phyloP scores from a whole-genome alignment of 2,888 invertebrate genomes.

The Ornithoptera alexandrae region DNA sequence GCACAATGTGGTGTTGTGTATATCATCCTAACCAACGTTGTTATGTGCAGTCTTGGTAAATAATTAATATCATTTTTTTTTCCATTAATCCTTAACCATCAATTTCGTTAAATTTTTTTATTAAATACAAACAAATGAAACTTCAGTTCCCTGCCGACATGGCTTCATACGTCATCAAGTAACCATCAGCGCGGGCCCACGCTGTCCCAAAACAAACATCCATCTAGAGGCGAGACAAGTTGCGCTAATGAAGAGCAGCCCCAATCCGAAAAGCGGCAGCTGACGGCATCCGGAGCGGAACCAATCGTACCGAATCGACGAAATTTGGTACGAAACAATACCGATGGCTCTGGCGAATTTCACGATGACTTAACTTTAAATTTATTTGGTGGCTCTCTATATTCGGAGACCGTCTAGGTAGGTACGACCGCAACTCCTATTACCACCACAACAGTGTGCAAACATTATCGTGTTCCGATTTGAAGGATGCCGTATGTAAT shows the following conservation, averaged over 20 bases:
- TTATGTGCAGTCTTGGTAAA: too few species aligned
- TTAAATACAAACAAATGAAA: not conserved
- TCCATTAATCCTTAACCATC: too few species aligned
- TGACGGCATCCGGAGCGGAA: slow-evolving; percentile 76
- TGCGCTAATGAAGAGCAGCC: slow-evolving; percentile 77
- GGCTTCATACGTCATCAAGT: slow-evolving; percentile 69
- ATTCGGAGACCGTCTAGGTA: too few species aligned
- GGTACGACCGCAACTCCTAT: too few species aligned
- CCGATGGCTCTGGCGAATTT: slow-evolving; percentile 1
- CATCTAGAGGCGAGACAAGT: slow-evolving; percentile 75
- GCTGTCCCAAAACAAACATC: slow-evolving; percentile 78
- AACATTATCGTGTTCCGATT: too few species aligned
- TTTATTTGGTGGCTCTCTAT: too few species aligned
- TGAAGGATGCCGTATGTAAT: too few species aligned
- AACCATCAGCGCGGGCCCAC: slow-evolving; percentile 63
- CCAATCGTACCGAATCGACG: slow-evolving; percentile 64
- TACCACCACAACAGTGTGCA: too few species aligned
- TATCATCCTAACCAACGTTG: too few species aligned
- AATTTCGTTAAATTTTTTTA: too few species aligned
- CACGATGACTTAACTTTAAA: slow-evolving; percentile 13
- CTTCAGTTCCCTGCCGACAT: not conserved
- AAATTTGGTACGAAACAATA: slow-evolving; percentile 44
- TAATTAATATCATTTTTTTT: too few species aligned
- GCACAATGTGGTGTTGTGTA: too few species aligned
- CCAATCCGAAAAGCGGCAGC: slow-evolving; percentile 76